Evolutionary conservation across 2,888 invertebrate species (phyloP).

Genomic region (Gortyna flavago): DNA sequence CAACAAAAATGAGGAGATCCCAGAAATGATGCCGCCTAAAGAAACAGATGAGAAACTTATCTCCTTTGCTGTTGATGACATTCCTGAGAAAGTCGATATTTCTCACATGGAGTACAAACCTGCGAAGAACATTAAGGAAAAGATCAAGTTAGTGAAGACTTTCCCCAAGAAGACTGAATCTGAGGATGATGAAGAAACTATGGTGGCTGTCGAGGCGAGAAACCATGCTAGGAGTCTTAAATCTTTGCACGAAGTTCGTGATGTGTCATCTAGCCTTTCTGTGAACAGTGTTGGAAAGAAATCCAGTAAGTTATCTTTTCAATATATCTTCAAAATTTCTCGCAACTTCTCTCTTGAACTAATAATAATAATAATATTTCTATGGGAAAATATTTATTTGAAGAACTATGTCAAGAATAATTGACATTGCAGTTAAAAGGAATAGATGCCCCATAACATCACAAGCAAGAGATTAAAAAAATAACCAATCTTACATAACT

Average conservation of each 20-base stretch:
- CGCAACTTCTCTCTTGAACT: not conserved
- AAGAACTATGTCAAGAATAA: too few species aligned
- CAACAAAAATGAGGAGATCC: constrained; percentile 76
- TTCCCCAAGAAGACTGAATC: constrained; percentile 86
- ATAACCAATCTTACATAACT: too few species aligned
- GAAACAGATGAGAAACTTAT: constrained; percentile 89
- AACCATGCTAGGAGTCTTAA: constrained; percentile 86
- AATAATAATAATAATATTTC: too few species aligned
- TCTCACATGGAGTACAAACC: constrained; percentile 81
- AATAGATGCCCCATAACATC: too few species aligned
- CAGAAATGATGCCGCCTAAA: constrained; percentile 82
- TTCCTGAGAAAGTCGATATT: constrained; percentile 84
- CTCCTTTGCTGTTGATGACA: constrained; percentile 87
- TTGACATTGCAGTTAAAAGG: too few species aligned
- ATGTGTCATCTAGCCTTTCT: constrained; percentile 90
- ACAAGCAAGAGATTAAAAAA: not conserved
- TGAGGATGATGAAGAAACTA: constrained; percentile 89
- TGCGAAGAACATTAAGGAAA: constrained; percentile 88
- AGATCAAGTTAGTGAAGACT: constrained; percentile 89
- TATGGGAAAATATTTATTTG: too few species aligned
- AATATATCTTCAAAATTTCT: not conserved
- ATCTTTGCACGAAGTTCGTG: constrained; percentile 83
- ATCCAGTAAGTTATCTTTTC: constrained; percentile 77
- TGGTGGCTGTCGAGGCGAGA: constrained; percentile 91
- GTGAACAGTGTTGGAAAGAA: constrained; percentile 91